Percentiles rank a stretch among this genome's conserved stretches.
phyloP scores from a whole-genome alignment of 2,888 invertebrate species.

The Torymus auratus region DNA sequence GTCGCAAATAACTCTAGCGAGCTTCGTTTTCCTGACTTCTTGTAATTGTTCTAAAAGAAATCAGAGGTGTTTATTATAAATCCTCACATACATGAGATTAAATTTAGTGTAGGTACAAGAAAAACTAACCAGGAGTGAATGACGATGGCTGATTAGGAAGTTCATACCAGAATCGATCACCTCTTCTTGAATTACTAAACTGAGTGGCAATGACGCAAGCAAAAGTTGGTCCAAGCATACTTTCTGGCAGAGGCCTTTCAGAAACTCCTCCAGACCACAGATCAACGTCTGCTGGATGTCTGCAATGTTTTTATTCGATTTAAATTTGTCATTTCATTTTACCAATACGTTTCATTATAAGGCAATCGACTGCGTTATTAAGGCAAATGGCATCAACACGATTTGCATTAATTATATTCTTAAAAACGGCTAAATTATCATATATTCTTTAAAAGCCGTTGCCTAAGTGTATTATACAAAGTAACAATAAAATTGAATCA shows the following conservation, averaged over 20 bases:
- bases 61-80: too few species aligned
- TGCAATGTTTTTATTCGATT: conserved; percentile 68
- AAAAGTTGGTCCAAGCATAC: conserved; percentile 95
- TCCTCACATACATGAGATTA: too few species aligned
- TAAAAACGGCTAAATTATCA: too few species aligned
- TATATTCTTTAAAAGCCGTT: too few species aligned
- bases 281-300: conserved; percentile 94
- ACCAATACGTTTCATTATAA: too few species aligned
- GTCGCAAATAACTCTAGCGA: conserved; percentile 92
- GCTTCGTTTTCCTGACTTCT: conserved; percentile 88
- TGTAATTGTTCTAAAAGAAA: conserved; percentile 83
- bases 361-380: too few species aligned
- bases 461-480: background rate
- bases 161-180: conserved; percentile 97
- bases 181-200: conserved; percentile 91
- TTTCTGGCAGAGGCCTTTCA: conserved; percentile 91
- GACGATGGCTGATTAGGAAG: conserved; percentile 93
- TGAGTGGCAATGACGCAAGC: conserved; percentile 96
- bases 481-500: background rate
- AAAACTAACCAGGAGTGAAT: conserved; percentile 82
- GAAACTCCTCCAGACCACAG: conserved; percentile 97
- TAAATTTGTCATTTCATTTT: background rate
- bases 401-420: too few species aligned
- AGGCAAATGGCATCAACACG: too few species aligned
- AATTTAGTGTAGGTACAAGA: too few species aligned